These are phyloP conservation scores for Podarcis siculus DNA, from an alignment of 2,797 vertebrate genomes.

Conservation along the genomic window DNA sequence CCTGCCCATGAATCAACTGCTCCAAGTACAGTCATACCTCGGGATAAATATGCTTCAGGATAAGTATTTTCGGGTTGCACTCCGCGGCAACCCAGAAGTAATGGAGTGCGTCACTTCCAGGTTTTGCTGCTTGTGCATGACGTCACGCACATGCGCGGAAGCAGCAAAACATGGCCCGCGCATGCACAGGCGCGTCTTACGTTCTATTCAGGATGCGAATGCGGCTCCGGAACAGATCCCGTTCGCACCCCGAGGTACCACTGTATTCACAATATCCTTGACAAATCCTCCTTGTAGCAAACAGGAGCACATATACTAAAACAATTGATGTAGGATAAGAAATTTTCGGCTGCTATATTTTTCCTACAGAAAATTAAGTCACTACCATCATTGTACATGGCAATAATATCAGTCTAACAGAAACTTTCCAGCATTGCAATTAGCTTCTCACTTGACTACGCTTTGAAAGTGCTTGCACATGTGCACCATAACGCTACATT, in stretches of 20 bases:
- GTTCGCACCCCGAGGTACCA: too few relatives aligned
- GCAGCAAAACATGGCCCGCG: too few relatives aligned
- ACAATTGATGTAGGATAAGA: not conserved
- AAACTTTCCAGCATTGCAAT: not conserved
- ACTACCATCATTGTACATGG: not conserved
- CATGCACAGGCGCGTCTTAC: too few relatives aligned
- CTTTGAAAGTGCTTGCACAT: not conserved
- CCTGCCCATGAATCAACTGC: not conserved
- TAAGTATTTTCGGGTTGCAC: too few relatives aligned
- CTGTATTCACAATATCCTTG: not conserved
- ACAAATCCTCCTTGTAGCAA: constrained; percentile 3
- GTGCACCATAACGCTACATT: not conserved
- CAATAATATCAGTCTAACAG: not conserved
- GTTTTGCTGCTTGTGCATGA: too few relatives aligned
- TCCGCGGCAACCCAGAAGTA: too few relatives aligned
- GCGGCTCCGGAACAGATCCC: too few relatives aligned
- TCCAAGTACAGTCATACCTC: not conserved
- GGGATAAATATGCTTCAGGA: too few relatives aligned
- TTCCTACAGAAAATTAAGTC: not conserved
- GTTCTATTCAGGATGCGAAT: too few relatives aligned
- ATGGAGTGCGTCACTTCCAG: too few relatives aligned
- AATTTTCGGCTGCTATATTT: not conserved
- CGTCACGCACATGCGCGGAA: too few relatives aligned
- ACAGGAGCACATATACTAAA: not conserved
- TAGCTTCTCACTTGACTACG: not conserved